phyloP scores from a whole-genome alignment of 2,113 vertebrate species.

The Sylvietta virens region DNA sequence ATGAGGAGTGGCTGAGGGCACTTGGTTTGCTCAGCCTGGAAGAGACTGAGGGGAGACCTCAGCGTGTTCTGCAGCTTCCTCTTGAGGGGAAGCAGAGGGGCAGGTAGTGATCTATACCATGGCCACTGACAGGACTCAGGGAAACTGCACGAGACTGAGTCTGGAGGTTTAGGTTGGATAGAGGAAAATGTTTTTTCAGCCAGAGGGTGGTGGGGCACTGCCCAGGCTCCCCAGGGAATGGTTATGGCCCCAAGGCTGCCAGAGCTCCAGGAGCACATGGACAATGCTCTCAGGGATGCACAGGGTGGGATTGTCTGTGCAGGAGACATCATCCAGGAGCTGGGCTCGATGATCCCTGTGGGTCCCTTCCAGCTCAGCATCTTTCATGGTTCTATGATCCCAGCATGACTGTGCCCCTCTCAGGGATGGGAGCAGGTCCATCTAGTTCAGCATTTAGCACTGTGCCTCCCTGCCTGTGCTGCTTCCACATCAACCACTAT shows the following conservation, averaged over 20 bases:
- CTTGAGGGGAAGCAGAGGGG: background rate
- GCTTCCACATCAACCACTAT: background rate
- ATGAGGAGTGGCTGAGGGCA: background rate
- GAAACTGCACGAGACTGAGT: background rate
- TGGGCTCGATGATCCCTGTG: background rate
- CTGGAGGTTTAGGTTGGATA: background rate
- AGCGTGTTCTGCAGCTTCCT: rapidly evolving
- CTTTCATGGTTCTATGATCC: background rate
- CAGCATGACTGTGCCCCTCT: background rate
- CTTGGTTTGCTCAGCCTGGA: background rate
- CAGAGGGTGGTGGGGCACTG: background rate
- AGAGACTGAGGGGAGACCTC: background rate
- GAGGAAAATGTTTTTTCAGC: too few relatives aligned
- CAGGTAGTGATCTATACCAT: rapidly evolving
- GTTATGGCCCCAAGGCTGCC: background rate
- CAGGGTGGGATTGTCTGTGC: background rate
- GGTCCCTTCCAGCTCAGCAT: background rate
- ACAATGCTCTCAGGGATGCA: background rate
- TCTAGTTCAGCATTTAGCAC: background rate
- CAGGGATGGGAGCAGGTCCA: background rate
- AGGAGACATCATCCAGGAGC: background rate
- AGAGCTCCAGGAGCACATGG: rapidly evolving
- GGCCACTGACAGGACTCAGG: background rate
- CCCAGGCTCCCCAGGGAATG: background rate
- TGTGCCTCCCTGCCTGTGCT: background rate